phyloP scores from a whole-genome alignment of 2,797 vertebrate genomes.

The Pangasius sanitwongsei region DNA sequence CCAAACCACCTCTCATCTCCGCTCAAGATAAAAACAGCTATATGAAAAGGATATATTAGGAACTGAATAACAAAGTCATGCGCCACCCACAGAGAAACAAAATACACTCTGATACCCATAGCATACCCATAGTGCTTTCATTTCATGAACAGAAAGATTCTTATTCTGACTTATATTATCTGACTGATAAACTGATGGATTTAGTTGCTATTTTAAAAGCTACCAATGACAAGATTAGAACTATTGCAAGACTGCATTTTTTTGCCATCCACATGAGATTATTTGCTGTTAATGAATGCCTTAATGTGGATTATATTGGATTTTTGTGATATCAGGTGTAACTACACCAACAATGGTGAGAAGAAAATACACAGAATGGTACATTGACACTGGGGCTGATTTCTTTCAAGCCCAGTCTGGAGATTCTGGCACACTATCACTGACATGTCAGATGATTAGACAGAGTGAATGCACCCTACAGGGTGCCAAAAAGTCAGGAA shows the following conservation, averaged over 20 bases:
- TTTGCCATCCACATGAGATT: not conserved
- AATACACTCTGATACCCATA: not conserved
- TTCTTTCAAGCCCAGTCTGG: not conserved
- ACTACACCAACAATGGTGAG: not conserved
- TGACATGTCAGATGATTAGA: not conserved
- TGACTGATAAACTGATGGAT: not conserved
- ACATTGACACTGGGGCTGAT: not conserved
- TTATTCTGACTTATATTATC: not conserved
- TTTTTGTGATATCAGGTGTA: not conserved
- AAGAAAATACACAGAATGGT: not conserved
- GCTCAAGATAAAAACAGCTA: constrained; percentile 7
- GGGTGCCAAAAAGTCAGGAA: not conserved
- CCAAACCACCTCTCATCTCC: constrained; percentile 6
- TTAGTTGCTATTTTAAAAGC: not conserved
- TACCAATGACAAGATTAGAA: not conserved
- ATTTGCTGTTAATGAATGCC: not conserved
- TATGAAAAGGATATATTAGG: constrained; percentile 12
- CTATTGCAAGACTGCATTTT: not conserved
- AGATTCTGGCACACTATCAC: not conserved
- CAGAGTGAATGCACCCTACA: not conserved
- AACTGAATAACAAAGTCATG: not conserved
- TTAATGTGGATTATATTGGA: not conserved
- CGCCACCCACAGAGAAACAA: constrained; percentile 4
- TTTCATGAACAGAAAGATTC: not conserved
- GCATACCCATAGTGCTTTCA: not conserved